Evolutionary conservation across 1,140 invertebrate genomes (phyloP).

Genomic region (Cyphomyrmex costatus): DNA sequence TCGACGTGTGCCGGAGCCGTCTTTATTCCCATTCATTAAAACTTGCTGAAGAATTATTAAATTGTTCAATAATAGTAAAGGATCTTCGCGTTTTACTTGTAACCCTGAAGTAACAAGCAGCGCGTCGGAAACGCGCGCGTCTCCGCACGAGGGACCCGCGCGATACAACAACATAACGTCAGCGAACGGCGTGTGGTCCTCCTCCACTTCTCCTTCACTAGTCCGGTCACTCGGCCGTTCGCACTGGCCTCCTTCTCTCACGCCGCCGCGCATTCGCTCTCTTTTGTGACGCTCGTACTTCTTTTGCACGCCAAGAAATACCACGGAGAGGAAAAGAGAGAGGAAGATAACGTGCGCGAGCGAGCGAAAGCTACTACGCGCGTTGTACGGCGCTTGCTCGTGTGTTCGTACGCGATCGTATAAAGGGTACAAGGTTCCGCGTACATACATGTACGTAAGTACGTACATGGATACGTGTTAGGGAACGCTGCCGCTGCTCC

Average conservation of each 20-base stretch:
- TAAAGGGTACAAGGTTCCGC: slow-evolving; percentile 65
- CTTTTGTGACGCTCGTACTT: slow-evolving; percentile 27
- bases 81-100: neutral
- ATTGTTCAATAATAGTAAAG: neutral
- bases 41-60: neutral
- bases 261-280: slow-evolving; percentile 8
- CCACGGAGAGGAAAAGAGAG: neutral
- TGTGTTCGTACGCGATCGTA: slow-evolving; percentile 24
- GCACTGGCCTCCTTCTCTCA: slow-evolving; percentile 37
- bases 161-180: slow-evolving; percentile 32
- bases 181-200: slow-evolving; percentile 63
- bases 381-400: neutral
- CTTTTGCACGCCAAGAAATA: slow-evolving; percentile 32
- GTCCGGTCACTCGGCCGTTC: slow-evolving; percentile 66
- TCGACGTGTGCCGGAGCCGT: neutral
- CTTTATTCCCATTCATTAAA: neutral
- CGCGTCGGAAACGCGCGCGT: slow-evolving; percentile 31
- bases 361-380: slow-evolving; percentile 25
- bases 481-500: slow-evolving; percentile 42
- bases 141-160: slow-evolving; percentile 22
- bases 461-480: slow-evolving; percentile 53
- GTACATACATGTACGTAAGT: slow-evolving; percentile 19
- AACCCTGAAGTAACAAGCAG: neutral
- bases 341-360: neutral
- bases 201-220: neutral